Conservation (phyloP, 37 sponge, comb jelly and placozoan species). For the Geodia barretti region DNA sequence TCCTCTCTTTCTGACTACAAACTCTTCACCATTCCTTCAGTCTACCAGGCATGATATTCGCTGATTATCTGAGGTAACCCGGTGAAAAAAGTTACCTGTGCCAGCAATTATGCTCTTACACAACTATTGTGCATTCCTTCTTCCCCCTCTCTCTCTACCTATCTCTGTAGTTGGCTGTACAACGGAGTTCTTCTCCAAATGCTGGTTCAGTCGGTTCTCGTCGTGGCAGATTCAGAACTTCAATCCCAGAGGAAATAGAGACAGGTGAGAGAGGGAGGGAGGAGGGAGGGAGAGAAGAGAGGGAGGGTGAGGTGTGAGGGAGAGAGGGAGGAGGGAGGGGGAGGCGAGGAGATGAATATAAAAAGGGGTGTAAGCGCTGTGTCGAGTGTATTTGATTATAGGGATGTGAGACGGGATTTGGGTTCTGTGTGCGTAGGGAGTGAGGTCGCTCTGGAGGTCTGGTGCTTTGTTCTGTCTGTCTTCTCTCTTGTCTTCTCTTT, state of each 20-base stretch:
- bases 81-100: too few relatives aligned
- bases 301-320: constrained; percentile 8
- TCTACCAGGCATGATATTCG: too few relatives aligned
- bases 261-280: not conserved
- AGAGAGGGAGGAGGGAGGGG: not conserved
- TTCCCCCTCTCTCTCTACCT: constrained; percentile 7
- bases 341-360: not conserved
- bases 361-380: not conserved
- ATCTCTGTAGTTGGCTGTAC: constrained; percentile 2
- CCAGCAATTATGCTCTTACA: too few relatives aligned
- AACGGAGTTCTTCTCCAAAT: constrained; percentile 38
- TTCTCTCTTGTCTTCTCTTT: too few relatives aligned
- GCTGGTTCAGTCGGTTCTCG: constrained; percentile 58
- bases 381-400: not conserved
- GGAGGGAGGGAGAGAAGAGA: not conserved
- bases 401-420: not conserved
- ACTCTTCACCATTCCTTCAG: too few relatives aligned
- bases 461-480: too few relatives aligned
- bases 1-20: too few relatives aligned
- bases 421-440: too few relatives aligned
- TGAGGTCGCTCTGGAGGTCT: too few relatives aligned
- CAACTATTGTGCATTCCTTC: too few relatives aligned
- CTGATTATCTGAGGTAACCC: too few relatives aligned
- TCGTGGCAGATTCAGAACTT: constrained; percentile 32
- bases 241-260: constrained; percentile 8